Base-by-base conservation (phyloP, 2,113 vertebrate genomes). In the Hoplias malabaricus region DNA sequence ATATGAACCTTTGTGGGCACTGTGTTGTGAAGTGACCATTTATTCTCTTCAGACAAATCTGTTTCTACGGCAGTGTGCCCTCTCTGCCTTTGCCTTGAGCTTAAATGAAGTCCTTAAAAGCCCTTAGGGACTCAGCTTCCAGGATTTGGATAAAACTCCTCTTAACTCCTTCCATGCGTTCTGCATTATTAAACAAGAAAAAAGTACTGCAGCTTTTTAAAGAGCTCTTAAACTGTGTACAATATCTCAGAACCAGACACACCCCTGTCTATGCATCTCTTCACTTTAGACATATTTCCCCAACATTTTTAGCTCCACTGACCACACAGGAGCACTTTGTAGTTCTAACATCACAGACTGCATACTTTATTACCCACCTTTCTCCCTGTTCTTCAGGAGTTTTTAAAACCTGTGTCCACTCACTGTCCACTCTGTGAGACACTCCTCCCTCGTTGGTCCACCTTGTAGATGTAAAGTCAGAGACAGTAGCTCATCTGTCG, bases 151-250 rank as follows among this genome's bases (percentile, higher is more conserved):
- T 63, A 34, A 65, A 40, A 27, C 16, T 40, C 23, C 33, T 43
- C 53, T 59, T 40, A 33, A 65, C 42, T 56, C 34, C 27, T 8
- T 3, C 21, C 68, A 16, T 11, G n/a, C 40, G 46, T n/a, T 33
- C 34, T 66, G 34, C 33, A 79, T 79, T 73, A 73, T 78, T 79
- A 46, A 79, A 63, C 46, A 29, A 46, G 69, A 48, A 54, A 66
- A 73, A 56, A 38, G 42, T 42, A 50, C 34, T 43, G 34, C 5
- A 4, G 33, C 31, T 50, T 63, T 69, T 65, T 63, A 63, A 63
- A 63, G 33, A 0, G 33, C 31, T 36, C n/a, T 63, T 33, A n/a
- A 36, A 61, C 27, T 19, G 5, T 53, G 3, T 34, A 62, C 13
- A 63, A 63, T 7, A 7, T 2, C 19, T 63, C 29, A 61, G 9